A percentile compares a stretch with the other conserved stretches of the same genome.
Conservation (phyloP, 2,797 vertebrate genomes). For the Melanotaenia pygmaea region DNA sequence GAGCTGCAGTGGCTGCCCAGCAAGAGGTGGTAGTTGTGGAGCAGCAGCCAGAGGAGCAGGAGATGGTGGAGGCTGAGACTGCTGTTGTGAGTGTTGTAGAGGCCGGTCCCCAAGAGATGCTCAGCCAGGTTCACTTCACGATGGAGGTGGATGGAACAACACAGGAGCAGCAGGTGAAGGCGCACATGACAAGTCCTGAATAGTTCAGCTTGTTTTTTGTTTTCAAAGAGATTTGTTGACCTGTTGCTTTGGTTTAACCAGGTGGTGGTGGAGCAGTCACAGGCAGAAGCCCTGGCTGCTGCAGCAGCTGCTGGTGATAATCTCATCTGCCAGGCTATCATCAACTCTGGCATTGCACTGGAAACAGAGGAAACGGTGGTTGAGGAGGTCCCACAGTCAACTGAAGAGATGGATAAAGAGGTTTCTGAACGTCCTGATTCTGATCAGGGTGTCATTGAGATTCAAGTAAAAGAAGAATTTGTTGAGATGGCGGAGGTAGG, state of each 20-base stretch:
- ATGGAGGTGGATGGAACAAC: constrained; percentile 86
- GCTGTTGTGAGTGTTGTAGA: constrained; percentile 90
- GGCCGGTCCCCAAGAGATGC: constrained; percentile 87
- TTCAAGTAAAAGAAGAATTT: constrained; percentile 84
- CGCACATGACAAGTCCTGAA: neutral
- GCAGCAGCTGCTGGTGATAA: constrained; percentile 84
- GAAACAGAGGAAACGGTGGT: constrained; percentile 80
- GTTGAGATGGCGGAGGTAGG: constrained; percentile 75
- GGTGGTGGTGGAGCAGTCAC: constrained; percentile 79
- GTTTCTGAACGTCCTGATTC: constrained; percentile 64
- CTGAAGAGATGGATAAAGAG: constrained; percentile 64
- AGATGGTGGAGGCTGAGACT: constrained; percentile 76
- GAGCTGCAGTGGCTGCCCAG: constrained; percentile 25
- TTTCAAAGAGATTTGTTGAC: neutral
- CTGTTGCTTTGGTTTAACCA: constrained; percentile 23
- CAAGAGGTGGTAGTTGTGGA: constrained; percentile 69
- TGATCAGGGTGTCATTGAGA: constrained; percentile 72
- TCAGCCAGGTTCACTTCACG: constrained; percentile 92
- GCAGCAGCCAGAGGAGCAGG: constrained; percentile 63
- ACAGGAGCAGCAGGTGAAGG: constrained; percentile 79
- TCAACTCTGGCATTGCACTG: constrained; percentile 92
- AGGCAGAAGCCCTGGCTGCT: constrained; percentile 81
- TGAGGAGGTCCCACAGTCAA: constrained; percentile 47
- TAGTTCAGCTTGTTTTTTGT: neutral
- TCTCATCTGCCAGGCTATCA: constrained; percentile 94